Evolutionary conservation across 2,888 invertebrate species (phyloP), one percentile per base, ranked within the genome.

Genomic region (Elysia crispata): DNA sequence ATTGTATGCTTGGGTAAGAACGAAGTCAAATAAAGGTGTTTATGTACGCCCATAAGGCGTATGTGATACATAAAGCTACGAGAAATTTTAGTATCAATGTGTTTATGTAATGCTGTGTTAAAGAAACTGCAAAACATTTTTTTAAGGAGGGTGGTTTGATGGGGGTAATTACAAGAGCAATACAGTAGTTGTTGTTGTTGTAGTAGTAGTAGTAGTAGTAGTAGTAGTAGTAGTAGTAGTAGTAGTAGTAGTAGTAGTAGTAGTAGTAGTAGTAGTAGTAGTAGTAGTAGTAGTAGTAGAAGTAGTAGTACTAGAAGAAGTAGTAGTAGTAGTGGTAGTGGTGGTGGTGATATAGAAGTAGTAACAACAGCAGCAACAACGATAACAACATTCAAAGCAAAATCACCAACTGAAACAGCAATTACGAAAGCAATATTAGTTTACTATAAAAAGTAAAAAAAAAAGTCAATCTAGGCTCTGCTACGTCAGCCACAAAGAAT

Each of bases 221-320:
- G 60, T 74, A 74, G 74, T 74, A 74, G 74, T 74, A 54, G 74
- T 74, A 74, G 74, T 74, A 74, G 60, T 74, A 74, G 74, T 74
- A 74, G 74, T 25, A 74, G 74, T 74, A 74, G 74, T 74, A 74
- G 74, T 74, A 54, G 74, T 74, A 74, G 74, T 74, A 50, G 74
- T 74, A 74, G 74, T 74, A 74, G 74, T 74, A 74, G 74, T 74
- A 74, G 74, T 74, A 54, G 74, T 74, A 74, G 74, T 74, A 54
- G 74, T 74, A 74, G 74, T 74, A 74, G 74, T 74, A 54, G 74
- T 74, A 74, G 74, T 74, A 54, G 74, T 74, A 74, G 74, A 54
- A 74, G 74, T 54, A 74, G 54, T 54, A 54, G 74, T 57, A 74
- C 54, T 74, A 74, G 60, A 8, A 60, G 60, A 8, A 60, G 60